A percentile compares a stretch with the other conserved stretches of the same genome.
Evolutionary conservation across 2,797 vertebrate species (phyloP).

Genomic region (Craterocephalus amniculus): DNA sequence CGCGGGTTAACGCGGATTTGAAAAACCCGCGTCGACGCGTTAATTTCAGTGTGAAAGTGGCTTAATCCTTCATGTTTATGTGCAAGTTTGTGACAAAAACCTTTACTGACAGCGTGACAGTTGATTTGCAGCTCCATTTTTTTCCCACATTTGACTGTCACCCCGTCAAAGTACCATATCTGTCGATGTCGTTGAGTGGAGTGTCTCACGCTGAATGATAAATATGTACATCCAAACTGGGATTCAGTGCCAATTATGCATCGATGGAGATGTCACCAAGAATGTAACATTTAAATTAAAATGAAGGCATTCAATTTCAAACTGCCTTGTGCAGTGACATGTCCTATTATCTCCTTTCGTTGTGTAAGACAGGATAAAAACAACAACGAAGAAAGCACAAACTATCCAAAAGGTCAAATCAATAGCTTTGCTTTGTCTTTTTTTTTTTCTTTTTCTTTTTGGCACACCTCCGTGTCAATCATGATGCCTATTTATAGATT

Average conservation of each 20-base stretch:
- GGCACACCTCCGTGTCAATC: constrained; percentile 64
- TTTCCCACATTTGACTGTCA: constrained; percentile 68
- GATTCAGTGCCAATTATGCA: constrained; percentile 79
- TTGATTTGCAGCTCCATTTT: constrained; percentile 72
- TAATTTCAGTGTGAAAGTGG: too few species aligned
- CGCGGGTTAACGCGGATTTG: too few species aligned
- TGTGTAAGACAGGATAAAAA: constrained; percentile 65
- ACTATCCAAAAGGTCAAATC: constrained; percentile 75
- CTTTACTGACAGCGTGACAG: constrained; percentile 76
- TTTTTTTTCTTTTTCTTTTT: constrained; percentile 28
- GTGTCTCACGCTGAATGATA: constrained; percentile 76
- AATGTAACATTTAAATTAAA: constrained; percentile 79
- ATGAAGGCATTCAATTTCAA: constrained; percentile 77
- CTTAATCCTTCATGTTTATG: constrained; percentile 77
- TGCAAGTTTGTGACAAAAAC: constrained; percentile 76
- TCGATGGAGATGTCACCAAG: constrained; percentile 70
- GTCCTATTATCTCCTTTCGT: constrained; percentile 66
- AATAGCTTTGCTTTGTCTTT: constrained; percentile 62
- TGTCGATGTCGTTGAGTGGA: constrained; percentile 71
- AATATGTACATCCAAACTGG: constrained; percentile 75
- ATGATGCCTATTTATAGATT: constrained; percentile 70
- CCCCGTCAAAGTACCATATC: constrained; percentile 75
- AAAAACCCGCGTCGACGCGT: too few species aligned
- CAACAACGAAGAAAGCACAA: constrained; percentile 57
- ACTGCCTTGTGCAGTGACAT: constrained; percentile 68